phyloP scores from a whole-genome alignment of 2,888 invertebrate genomes.

The Nemotelus nigrinus region DNA sequence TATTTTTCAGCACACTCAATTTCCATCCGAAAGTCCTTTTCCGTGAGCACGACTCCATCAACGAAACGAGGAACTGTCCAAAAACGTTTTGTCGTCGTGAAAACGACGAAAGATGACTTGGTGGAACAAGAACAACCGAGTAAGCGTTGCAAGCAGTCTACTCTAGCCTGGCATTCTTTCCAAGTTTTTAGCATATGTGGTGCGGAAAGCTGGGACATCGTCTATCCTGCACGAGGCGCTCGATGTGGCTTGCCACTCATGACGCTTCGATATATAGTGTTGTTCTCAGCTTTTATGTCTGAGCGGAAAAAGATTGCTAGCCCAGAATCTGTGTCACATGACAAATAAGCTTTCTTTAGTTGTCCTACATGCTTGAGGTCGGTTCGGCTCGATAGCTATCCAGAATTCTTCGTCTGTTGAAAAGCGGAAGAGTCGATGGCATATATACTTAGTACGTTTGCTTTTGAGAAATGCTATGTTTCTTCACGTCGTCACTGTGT shows the following conservation, averaged over 20 bases:
- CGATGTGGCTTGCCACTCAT: no score
- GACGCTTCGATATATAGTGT: not conserved
- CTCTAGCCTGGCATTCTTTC: not conserved
- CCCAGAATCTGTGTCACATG: not conserved
- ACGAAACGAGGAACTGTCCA: not conserved
- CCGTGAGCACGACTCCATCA: no score
- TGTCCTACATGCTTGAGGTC: not conserved
- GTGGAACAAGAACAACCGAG: no score
- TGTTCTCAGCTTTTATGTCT: not conserved
- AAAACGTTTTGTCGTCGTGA: no score
- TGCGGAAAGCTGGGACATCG: not conserved
- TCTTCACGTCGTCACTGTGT: not conserved
- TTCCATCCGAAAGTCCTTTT: not conserved
- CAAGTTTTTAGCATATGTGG: not conserved
- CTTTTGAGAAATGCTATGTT: not conserved
- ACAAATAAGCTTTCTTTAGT: constrained; percentile 10
- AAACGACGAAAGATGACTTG: no score
- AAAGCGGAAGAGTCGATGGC: not conserved
- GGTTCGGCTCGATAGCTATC: not conserved
- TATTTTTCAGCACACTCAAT: not conserved
- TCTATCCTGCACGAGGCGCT: no score
- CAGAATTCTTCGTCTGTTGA: not conserved
- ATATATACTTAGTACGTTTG: no score
- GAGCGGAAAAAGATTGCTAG: not conserved
- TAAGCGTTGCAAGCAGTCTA: no score